Conservation (phyloP, 1,140 invertebrate genomes). For the Physella acuta region DNA sequence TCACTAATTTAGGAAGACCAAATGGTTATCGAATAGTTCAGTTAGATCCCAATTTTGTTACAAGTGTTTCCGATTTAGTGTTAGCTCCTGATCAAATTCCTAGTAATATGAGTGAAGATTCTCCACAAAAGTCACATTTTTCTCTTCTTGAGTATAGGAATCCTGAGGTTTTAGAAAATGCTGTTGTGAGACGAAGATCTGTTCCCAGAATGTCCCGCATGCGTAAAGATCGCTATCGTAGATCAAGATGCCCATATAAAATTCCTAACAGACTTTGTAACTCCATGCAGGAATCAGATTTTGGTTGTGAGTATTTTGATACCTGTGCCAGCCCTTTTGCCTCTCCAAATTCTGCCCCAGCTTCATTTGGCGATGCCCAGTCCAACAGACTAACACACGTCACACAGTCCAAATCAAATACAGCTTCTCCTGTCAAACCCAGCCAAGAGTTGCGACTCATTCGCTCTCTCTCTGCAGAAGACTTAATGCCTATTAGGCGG, state of each 20-base stretch:
- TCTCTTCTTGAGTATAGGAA: neutral
- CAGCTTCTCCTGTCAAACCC: slow-evolving; percentile 18
- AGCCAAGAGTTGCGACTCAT: neutral
- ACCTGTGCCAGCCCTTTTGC: neutral
- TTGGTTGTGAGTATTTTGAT: slow-evolving; percentile 6
- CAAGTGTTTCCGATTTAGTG: neutral
- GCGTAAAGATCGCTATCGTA: slow-evolving; percentile 9
- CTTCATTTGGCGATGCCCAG: neutral
- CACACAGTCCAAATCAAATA: slow-evolving; percentile 21
- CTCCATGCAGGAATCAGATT: slow-evolving; percentile 20
- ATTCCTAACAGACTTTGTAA: slow-evolving; percentile 16
- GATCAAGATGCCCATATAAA: slow-evolving; percentile 18
- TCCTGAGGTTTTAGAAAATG: slow-evolving; percentile 4
- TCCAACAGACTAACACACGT: neutral
- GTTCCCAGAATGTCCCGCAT: slow-evolving; percentile 9
- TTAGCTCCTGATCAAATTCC: neutral
- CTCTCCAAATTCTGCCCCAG: neutral
- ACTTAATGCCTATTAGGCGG: neutral
- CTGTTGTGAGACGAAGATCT: neutral
- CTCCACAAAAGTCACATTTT: neutral
- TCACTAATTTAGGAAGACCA: neutral
- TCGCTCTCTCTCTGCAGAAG: slow-evolving; percentile 15
- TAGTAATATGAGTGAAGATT: neutral
- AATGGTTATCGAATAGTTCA: slow-evolving; percentile 14
- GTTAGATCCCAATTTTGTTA: slow-evolving; percentile 7